Conservation (phyloP, 1,140 invertebrate species). For the Aphis gossypii region DNA sequence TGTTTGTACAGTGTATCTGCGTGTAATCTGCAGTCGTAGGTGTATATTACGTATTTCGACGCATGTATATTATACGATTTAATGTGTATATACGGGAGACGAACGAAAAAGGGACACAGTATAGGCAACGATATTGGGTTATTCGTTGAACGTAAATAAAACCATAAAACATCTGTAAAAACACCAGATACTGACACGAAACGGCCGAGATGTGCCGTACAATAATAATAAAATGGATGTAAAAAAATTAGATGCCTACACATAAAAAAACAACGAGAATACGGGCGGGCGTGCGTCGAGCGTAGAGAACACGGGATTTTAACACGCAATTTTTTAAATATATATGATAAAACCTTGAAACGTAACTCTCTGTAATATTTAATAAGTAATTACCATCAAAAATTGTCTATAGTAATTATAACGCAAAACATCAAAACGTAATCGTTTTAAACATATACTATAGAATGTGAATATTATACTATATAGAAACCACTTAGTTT, state of each 20-base stretch:
- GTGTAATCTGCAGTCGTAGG: not conserved
- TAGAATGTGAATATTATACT: too few relatives aligned
- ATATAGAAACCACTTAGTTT: not conserved
- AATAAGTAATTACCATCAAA: not conserved
- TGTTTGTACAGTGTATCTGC: not conserved
- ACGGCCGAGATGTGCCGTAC: not conserved
- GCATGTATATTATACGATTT: not conserved
- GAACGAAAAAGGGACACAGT: conserved; percentile 7
- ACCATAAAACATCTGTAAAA: conserved; percentile 52
- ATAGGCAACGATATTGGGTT: not conserved
- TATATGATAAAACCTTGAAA: not conserved
- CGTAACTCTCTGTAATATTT: not conserved
- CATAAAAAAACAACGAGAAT: not conserved
- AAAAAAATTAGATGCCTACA: conserved; percentile 15
- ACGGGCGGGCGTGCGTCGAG: not conserved
- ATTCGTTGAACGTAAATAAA: conserved; percentile 53
- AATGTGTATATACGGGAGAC: not conserved
- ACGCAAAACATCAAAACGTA: not conserved
- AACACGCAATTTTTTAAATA: conserved; percentile 26
- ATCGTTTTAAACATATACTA: not conserved
- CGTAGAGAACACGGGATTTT: not conserved
- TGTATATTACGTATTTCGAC: not conserved
- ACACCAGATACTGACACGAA: conserved; percentile 39
- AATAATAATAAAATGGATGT: conserved; percentile 49
- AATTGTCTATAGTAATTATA: not conserved